These are phyloP conservation scores for Oxycera nigricornis DNA, from an alignment of 2,888 invertebrate species.

Conservation along the genomic window DNA sequence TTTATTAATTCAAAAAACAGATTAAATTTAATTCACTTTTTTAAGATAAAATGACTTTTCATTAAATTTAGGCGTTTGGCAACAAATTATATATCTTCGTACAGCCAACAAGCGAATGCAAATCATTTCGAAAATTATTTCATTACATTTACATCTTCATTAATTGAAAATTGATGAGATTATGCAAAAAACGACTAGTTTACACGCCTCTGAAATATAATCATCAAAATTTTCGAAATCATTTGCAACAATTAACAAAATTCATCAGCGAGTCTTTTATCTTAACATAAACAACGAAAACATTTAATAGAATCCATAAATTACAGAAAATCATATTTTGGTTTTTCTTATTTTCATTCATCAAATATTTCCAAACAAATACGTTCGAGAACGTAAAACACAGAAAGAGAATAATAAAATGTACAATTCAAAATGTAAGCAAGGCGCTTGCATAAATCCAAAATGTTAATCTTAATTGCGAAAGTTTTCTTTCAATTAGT, in stretches of 20 bases:
- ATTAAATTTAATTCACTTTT: neutral
- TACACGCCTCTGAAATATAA: too few relatives aligned
- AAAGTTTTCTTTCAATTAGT: too few relatives aligned
- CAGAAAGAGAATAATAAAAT: constrained; percentile 8
- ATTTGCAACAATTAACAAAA: neutral
- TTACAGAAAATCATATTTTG: neutral
- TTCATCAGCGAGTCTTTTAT: neutral
- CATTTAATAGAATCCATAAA: neutral
- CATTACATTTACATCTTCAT: too few relatives aligned
- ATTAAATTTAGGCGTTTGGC: neutral
- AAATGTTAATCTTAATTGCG: neutral
- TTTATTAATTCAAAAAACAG: constrained; percentile 32
- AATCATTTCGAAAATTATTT: too few relatives aligned
- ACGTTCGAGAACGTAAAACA: constrained; percentile 9
- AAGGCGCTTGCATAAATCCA: neutral
- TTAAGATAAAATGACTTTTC: neutral
- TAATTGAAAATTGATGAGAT: too few relatives aligned
- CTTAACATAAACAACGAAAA: neutral
- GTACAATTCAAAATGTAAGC: neutral
- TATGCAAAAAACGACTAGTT: too few relatives aligned
- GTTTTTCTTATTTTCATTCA: too few relatives aligned
- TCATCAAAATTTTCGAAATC: neutral
- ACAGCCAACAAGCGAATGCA: too few relatives aligned
- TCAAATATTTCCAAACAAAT: neutral
- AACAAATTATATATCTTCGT: too few relatives aligned